These are phyloP conservation scores for Orthosia incerta DNA, from an alignment of 2,888 invertebrate species.

Conservation along the genomic window DNA sequence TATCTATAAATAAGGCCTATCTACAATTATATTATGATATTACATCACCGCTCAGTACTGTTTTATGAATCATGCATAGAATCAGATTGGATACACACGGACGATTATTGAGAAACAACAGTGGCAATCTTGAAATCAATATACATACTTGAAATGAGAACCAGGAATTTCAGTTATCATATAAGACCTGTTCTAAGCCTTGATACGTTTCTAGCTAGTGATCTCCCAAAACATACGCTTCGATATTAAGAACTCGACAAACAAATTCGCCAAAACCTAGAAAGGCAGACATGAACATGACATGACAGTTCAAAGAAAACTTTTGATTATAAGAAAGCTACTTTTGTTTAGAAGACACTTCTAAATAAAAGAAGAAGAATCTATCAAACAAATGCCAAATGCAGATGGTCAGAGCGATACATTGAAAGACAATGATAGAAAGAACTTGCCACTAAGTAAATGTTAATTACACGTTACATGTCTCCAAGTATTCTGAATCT, in stretches of 20 bases:
- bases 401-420: too few relatives aligned
- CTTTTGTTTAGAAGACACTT: neutral
- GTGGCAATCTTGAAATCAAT: neutral
- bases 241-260: neutral
- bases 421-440: neutral
- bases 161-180: neutral
- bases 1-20: conserved; percentile 59
- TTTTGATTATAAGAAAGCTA: too few relatives aligned
- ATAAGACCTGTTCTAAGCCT: neutral
- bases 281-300: neutral
- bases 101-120: conserved; percentile 18
- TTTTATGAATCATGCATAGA: conserved; percentile 63
- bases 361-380: neutral
- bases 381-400: neutral
- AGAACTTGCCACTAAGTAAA: too few relatives aligned
- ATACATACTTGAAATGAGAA: neutral
- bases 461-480: neutral
- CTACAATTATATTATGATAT: conserved; percentile 58
- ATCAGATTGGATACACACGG: conserved; percentile 32
- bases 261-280: neutral
- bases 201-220: neutral
- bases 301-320: neutral
- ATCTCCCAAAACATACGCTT: neutral
- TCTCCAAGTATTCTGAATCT: neutral
- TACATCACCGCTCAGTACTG: conserved; percentile 56